These are phyloP conservation scores for Campoletis sonorensis DNA, from an alignment of 1,140 invertebrate genomes.

Conservation along the genomic window DNA sequence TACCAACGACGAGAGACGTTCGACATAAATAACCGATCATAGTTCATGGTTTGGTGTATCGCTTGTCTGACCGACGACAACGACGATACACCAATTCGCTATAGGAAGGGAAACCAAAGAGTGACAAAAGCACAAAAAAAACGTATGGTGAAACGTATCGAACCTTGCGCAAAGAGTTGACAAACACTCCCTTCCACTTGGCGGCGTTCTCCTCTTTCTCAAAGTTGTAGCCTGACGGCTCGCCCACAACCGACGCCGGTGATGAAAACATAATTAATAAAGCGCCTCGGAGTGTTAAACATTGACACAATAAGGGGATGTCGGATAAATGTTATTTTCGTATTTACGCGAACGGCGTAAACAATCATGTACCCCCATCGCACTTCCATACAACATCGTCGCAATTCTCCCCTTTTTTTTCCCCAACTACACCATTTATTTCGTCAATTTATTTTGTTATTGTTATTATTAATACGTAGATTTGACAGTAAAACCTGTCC, in stretches of 20 bases:
- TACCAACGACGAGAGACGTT: no score
- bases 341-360: not conserved
- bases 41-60: no score
- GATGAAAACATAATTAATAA: slow-evolving; percentile 76
- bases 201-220: slow-evolving; percentile 89
- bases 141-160: slow-evolving; percentile 23
- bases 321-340: not conserved
- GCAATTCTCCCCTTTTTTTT: not conserved
- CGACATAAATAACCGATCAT: no score
- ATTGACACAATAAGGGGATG: not conserved
- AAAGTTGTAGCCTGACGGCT: slow-evolving; percentile 89
- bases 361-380: not conserved
- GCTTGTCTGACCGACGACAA: no score
- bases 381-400: not conserved
- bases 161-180: slow-evolving; percentile 86
- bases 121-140: slow-evolving; percentile 9
- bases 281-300: slow-evolving; percentile 55
- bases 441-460: not conserved
- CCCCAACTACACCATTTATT: not conserved
- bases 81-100: no score
- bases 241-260: slow-evolving; percentile 76
- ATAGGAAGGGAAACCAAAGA: not conserved
- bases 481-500: slow-evolving; percentile 11
- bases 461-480: slow-evolving; percentile 1
- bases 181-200: slow-evolving; percentile 94